Base-by-base conservation (phyloP, 2,113 vertebrate genomes). In the Megaceryle torquata region DNA sequence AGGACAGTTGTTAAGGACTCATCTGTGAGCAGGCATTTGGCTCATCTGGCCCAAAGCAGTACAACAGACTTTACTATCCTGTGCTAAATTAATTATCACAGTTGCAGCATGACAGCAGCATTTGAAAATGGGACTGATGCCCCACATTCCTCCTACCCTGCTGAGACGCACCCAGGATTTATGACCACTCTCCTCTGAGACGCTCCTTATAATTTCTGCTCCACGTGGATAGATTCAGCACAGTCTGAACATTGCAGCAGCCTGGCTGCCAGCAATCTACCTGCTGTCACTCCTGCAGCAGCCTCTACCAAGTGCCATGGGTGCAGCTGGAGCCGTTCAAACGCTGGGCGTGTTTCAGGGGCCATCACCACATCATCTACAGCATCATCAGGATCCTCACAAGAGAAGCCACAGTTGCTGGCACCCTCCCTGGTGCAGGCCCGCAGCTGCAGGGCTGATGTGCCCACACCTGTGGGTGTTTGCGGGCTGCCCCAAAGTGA, bases 11-110 rank as follows among this genome's bases (percentile, higher is more conserved):
- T 4, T n/a, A 54, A 84, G 69, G 60, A 53, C 26, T 29, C 44
- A 15, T 14, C 41, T 3, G 2, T 9, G 18, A 85, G 50, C 39
- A 75, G 35, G 26, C 53, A 13, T 39, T 75, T 26, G 51, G 51
- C 28, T 59, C 56, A 8, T 59, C 54, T n/a, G 79, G 65, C 35
- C 35, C 1, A 48, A 68, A 95, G 81, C 78, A 64, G 83, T 48
- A 43, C 57, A 82, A 57, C 43, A 82, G 84, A 51, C 61, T 82
- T 82, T 2, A 59, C 60, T 43, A 33, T 60, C 63, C 82, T 13
- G 5, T n/a, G 71, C 48, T 85, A 86, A 91, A 95, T 65, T 87
- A 88, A 82, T 91, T 44, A 86, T 57, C 70, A 51, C 35, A n/a
- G 59, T 60, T 33, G 31, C 63, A 71, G 56, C 77, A 19, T 20